Evolutionary conservation across 2,113 vertebrate species (phyloP).

Genomic region (Castor canadensis): DNA sequence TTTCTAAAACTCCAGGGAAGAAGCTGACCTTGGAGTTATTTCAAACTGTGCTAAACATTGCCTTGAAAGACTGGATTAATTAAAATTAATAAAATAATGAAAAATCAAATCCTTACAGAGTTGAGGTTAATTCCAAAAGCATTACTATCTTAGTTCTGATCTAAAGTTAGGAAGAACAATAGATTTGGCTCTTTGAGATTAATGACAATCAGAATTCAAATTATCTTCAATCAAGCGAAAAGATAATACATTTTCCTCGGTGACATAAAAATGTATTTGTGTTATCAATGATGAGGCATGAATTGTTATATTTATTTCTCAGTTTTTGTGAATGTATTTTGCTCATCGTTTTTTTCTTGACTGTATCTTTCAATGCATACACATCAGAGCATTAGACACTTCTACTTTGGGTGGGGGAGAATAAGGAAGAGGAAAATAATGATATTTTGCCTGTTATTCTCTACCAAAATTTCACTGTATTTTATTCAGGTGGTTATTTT

Average conservation of each 20-base stretch:
- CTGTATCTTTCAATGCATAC: neutral
- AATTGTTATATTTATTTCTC: neutral
- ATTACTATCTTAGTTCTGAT: conserved; percentile 3
- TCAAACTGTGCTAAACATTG: neutral
- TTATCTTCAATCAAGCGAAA: conserved; percentile 1
- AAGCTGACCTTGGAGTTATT: neutral
- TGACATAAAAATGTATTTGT: conserved; percentile 29
- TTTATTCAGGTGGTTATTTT: conserved; percentile 29
- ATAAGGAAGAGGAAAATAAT: conserved; percentile 17
- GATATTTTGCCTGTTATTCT: neutral
- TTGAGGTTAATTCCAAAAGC: conserved; percentile 29
- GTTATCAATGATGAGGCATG: neutral
- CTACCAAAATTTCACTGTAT: neutral
- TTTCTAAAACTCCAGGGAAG: conserved; percentile 14
- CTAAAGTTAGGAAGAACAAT: neutral
- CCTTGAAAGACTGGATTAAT: conserved; percentile 46
- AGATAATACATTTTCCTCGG: neutral
- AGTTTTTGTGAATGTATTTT: neutral
- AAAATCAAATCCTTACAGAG: conserved; percentile 20
- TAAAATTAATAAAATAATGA: conserved; percentile 46
- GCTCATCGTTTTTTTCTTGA: neutral
- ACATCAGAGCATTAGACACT: neutral
- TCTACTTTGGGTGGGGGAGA: neutral
- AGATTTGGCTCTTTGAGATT: neutral
- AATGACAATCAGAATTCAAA: neutral